These are phyloP conservation scores for Trichogramma pretiosum DNA, from an alignment of 1,140 invertebrate species.

Conservation along the genomic window DNA sequence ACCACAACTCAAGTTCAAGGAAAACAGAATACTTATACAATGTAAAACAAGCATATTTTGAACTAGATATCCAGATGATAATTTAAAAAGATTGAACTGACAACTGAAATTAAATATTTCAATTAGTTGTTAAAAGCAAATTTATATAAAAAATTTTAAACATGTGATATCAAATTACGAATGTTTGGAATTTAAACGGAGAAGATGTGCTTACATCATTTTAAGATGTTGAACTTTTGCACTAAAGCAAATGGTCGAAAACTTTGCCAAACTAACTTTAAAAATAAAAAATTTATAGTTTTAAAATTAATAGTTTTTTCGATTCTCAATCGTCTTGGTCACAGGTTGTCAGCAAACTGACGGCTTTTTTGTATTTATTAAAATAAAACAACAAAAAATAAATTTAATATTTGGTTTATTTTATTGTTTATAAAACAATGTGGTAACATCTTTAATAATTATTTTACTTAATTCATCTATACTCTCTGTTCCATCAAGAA, in stretches of 20 bases:
- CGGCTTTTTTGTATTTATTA: too few species aligned
- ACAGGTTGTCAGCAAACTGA: too few species aligned
- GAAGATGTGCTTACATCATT: background rate
- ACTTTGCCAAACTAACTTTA: background rate
- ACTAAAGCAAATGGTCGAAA: background rate
- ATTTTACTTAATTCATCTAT: slow-evolving; percentile 28
- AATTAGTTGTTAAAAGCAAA: slow-evolving; percentile 10
- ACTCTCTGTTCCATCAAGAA: slow-evolving; percentile 32
- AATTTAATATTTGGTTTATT: too few species aligned
- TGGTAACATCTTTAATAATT: slow-evolving; percentile 28
- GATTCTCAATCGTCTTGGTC: too few species aligned
- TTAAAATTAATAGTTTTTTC: background rate
- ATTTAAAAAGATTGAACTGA: too few species aligned
- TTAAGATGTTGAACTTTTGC: background rate
- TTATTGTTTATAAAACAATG: too few species aligned
- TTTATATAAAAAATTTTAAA: slow-evolving; percentile 25
- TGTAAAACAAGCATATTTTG: slow-evolving; percentile 35
- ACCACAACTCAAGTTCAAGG: slow-evolving; percentile 38
- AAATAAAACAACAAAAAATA: too few species aligned
- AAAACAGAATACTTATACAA: slow-evolving; percentile 41
- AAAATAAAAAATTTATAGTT: background rate
- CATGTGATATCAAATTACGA: slow-evolving; percentile 14
- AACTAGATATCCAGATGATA: too few species aligned
- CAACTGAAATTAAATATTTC: slow-evolving; percentile 15
- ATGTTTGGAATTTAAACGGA: background rate